These are phyloP conservation scores for Coelopa frigida DNA, from an alignment of 1,140 invertebrate species.

Conservation along the genomic window DNA sequence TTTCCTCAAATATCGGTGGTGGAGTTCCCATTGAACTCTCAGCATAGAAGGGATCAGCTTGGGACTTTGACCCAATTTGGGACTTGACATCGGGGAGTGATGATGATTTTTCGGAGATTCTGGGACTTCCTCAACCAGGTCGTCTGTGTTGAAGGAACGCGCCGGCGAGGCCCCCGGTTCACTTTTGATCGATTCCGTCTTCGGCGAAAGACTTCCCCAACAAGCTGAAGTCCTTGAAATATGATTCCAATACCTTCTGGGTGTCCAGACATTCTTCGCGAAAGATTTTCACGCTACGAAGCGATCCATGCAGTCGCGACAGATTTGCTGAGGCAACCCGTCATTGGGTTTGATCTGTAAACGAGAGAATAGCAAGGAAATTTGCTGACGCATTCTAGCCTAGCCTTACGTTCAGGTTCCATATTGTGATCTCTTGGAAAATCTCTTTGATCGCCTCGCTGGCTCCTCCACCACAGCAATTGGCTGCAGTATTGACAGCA, in stretches of 20 bases:
- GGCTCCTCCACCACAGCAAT: background rate
- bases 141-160: background rate
- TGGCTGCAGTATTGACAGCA: too few relatives aligned
- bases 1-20: slow-evolving; percentile 16
- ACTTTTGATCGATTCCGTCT: slow-evolving; percentile 6
- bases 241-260: slow-evolving; percentile 11
- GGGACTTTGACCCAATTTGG: background rate
- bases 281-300: slow-evolving; percentile 10
- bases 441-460: slow-evolving; percentile 10
- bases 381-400: background rate
- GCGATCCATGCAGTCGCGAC: slow-evolving; percentile 11
- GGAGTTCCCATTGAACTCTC: slow-evolving; percentile 14
- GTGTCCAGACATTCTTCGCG: slow-evolving; percentile 11
- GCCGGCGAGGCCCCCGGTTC: background rate
- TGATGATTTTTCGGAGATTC: background rate
- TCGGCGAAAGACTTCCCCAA: background rate
- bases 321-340: slow-evolving; percentile 15
- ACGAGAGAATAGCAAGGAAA: background rate
- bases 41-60: slow-evolving; percentile 4
- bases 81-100: background rate
- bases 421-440: slow-evolving; percentile 11
- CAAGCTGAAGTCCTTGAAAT: slow-evolving; percentile 12
- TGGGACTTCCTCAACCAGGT: background rate
- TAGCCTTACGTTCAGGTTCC: slow-evolving; percentile 12
- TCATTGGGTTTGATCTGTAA: slow-evolving; percentile 15